Percentiles rank a stretch among this genome's conserved stretches.
These are phyloP conservation scores for Heliconius ethilla DNA, from an alignment of 2,888 invertebrate species.

Conservation along the genomic window DNA sequence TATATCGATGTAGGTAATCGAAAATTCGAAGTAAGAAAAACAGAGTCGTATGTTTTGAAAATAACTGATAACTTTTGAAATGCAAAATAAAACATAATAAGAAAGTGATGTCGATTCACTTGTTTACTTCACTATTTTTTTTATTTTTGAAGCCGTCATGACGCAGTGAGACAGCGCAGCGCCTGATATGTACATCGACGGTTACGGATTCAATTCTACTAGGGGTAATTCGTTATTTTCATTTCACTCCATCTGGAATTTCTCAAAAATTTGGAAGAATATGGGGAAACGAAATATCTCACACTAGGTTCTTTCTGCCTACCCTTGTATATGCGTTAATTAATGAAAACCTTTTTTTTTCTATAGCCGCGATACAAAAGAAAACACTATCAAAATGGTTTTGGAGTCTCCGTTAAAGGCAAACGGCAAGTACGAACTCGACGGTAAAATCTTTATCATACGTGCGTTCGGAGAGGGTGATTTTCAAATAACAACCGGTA, in stretches of 20 bases:
- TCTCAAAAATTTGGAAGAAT: too few relatives aligned
- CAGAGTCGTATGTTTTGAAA: too few relatives aligned
- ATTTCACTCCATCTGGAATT: not conserved
- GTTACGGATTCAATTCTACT: not conserved
- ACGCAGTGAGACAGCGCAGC: too few relatives aligned
- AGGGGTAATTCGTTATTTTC: not conserved
- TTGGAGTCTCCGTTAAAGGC: conserved; percentile 48
- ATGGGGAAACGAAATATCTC: not conserved
- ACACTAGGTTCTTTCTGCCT: not conserved
- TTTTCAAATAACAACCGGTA: conserved; percentile 51
- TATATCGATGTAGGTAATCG: not conserved
- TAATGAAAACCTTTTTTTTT: conserved; percentile 22
- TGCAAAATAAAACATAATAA: too few relatives aligned
- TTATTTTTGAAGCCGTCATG: not conserved
- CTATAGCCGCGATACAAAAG: conserved; percentile 48
- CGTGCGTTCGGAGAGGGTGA: conserved; percentile 50
- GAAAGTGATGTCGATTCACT: too few relatives aligned
- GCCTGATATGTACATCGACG: too few relatives aligned
- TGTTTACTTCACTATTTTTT: not conserved
- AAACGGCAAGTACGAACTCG: conserved; percentile 49
- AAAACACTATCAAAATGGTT: conserved; percentile 43
- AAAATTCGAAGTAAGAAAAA: not conserved
- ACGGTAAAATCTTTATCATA: conserved; percentile 50
- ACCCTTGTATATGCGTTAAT: not conserved
- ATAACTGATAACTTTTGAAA: too few relatives aligned